Conservation (phyloP, 2,888 invertebrate genomes). For the Elysia crispata region DNA sequence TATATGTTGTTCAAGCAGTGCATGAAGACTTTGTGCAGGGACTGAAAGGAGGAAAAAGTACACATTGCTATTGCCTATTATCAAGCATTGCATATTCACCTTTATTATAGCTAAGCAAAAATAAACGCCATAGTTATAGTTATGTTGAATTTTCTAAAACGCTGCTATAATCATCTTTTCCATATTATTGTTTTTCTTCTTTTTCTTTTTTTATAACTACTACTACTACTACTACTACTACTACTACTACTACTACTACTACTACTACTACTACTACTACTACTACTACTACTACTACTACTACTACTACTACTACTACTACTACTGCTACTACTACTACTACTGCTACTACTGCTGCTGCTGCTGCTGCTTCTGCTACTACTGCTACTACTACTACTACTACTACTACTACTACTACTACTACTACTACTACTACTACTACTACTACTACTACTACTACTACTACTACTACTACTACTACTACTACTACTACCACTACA, state of each 20-base stretch:
- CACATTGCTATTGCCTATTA: no score
- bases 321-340: constrained; percentile 30
- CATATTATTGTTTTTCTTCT: no score
- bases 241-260: constrained; percentile 4
- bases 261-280: constrained; percentile 9
- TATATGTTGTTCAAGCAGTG: neutral
- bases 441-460: constrained; percentile 4
- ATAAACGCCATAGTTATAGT: no score
- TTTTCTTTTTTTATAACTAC: no score
- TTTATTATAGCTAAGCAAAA: neutral
- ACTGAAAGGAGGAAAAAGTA: no score
- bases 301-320: constrained; percentile 19
- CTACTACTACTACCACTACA: neutral
- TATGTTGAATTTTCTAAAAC: no score
- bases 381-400: no score
- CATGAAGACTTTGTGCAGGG: no score
- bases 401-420: constrained; percentile 16
- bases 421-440: constrained; percentile 9
- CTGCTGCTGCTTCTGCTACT: no score
- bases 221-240: neutral
- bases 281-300: constrained; percentile 9
- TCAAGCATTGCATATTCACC: no score
- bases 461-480: constrained; percentile 9
- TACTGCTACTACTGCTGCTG: no score
- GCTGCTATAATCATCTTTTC: neutral